Evolutionary conservation across 2,113 vertebrate species (phyloP).

Genomic region (Anas platyrhynchos): DNA sequence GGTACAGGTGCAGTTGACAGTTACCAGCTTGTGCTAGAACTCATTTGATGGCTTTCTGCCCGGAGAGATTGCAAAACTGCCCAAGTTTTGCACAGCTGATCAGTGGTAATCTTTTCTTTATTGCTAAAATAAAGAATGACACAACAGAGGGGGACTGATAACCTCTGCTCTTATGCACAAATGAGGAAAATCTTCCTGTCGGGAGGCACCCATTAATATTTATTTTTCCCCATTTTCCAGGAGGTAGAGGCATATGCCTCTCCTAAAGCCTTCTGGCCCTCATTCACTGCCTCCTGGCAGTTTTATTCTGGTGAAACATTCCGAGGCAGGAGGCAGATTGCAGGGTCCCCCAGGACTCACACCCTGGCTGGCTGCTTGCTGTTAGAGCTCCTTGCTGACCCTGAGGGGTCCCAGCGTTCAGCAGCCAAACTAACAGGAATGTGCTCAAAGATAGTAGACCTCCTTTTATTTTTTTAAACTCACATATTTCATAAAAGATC

Average conservation of each 20-base stretch:
- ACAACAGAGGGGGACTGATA: background rate
- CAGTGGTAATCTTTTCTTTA: background rate
- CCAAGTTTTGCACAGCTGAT: background rate
- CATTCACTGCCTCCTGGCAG: background rate
- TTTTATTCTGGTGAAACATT: background rate
- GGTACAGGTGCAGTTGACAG: background rate
- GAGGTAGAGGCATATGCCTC: background rate
- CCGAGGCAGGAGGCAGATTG: background rate
- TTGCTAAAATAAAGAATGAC: background rate
- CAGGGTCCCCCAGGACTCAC: background rate
- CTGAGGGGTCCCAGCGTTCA: background rate
- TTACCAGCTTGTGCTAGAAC: background rate
- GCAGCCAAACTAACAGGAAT: background rate
- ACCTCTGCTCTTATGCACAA: background rate
- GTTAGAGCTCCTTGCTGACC: background rate
- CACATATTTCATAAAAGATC: background rate
- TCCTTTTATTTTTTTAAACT: background rate
- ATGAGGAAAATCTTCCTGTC: background rate
- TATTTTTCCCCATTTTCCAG: background rate
- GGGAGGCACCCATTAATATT: background rate
- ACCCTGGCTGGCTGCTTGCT: background rate
- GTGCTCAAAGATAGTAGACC: background rate
- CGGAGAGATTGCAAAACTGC: background rate
- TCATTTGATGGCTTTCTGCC: background rate
- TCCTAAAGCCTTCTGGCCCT: background rate